These are phyloP conservation scores for Tetramorium parvispinum DNA, from an alignment of 1,140 invertebrate genomes.

Conservation along the genomic window DNA sequence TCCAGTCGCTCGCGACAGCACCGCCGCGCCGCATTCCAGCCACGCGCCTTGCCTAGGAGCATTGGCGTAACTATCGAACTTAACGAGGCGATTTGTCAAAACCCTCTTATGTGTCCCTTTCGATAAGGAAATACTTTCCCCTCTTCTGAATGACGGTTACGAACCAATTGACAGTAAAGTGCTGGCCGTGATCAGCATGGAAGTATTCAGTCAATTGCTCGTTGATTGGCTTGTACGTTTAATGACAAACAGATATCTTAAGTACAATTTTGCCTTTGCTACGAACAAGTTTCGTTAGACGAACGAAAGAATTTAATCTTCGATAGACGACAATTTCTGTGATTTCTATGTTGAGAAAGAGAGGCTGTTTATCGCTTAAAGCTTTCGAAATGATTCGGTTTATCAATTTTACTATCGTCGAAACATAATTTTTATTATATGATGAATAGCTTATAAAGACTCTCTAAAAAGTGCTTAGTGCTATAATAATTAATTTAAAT, in stretches of 20 bases:
- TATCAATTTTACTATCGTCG: conserved; percentile 6
- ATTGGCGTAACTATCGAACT: conserved; percentile 76
- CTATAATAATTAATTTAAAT: background rate
- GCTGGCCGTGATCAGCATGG: conserved; percentile 16
- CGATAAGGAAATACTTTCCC: conserved; percentile 57
- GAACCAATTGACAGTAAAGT: conserved; percentile 30
- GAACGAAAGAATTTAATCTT: conserved; percentile 20
- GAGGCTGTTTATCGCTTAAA: background rate
- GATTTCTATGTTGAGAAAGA: background rate
- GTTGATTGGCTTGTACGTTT: conserved; percentile 11
- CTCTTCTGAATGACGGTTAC: conserved; percentile 50
- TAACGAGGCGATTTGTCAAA: conserved; percentile 71
- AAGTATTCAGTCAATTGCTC: background rate
- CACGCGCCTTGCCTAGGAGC: conserved; percentile 82
- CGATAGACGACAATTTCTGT: background rate
- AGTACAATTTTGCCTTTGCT: background rate
- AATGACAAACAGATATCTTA: background rate
- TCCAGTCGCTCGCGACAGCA: conserved; percentile 77
- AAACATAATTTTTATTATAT: background rate
- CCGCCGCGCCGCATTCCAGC: conserved; percentile 82
- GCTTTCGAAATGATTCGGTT: background rate
- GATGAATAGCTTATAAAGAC: background rate
- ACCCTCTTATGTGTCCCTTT: background rate
- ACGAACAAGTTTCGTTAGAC: background rate
- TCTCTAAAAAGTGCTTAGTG: background rate